phyloP scores from a whole-genome alignment of 2,888 invertebrate genomes.

The Melangyna quadrimaculata region DNA sequence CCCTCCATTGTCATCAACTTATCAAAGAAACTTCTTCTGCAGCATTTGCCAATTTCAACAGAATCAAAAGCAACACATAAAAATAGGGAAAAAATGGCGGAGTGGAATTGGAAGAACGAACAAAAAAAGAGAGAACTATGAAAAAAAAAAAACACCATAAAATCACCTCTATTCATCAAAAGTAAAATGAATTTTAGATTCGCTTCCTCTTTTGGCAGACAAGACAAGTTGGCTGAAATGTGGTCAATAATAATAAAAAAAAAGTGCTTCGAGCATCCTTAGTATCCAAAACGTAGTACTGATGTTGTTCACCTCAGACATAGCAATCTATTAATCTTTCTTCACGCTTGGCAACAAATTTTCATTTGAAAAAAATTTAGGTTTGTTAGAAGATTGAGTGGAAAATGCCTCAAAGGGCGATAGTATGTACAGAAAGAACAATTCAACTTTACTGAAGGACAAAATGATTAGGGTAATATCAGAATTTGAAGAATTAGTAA shows the following conservation, averaged over 20 bases:
- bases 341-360: conserved; percentile 49
- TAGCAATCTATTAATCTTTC: conserved; percentile 61
- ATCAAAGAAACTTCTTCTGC: conserved; percentile 12
- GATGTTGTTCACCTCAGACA: conserved; percentile 53
- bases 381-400: conserved; percentile 2
- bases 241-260: conserved; percentile 47
- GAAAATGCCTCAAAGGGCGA: background rate
- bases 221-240: conserved; percentile 53
- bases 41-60: conserved; percentile 15
- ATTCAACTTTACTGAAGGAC: too few species aligned
- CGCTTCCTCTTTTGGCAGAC: conserved; percentile 10
- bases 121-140: conserved; percentile 20
- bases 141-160: conserved; percentile 43
- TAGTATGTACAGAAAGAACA: background rate
- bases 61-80: background rate
- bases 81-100: conserved; percentile 22
- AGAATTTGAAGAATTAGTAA: too few species aligned
- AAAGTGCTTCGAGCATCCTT: conserved; percentile 17
- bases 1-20: conserved; percentile 43
- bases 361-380: conserved; percentile 37
- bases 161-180: conserved; percentile 67
- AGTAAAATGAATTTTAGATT: conserved; percentile 65
- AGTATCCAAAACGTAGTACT: background rate
- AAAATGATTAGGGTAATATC: too few species aligned
- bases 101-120: background rate